Evolutionary conservation across 2,888 invertebrate species (phyloP).

Genomic region (Rutpela maculata): DNA sequence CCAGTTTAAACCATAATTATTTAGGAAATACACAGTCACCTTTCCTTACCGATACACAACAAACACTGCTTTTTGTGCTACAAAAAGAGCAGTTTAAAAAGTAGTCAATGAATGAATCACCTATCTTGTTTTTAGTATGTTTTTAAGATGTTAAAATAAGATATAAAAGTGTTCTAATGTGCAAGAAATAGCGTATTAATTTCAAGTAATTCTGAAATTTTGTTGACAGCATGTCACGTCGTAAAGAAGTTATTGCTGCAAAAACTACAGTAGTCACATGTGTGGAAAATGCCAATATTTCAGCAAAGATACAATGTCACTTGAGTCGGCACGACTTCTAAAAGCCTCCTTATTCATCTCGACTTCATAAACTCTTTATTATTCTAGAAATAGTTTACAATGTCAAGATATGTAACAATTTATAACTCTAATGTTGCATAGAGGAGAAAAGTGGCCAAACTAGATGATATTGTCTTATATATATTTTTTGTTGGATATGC

Average conservation of each 20-base stretch:
- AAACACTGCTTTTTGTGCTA: neutral
- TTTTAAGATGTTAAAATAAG: constrained; percentile 8
- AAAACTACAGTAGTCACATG: constrained; percentile 57
- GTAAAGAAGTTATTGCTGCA: constrained; percentile 50
- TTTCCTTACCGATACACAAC: neutral
- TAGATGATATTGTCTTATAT: neutral
- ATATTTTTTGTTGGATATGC: no score
- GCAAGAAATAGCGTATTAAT: neutral
- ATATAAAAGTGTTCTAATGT: neutral
- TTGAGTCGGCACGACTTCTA: constrained; percentile 54
- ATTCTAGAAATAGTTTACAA: constrained; percentile 37
- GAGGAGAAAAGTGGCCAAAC: neutral
- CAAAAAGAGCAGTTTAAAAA: constrained; percentile 10
- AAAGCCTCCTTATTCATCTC: constrained; percentile 53
- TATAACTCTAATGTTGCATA: constrained; percentile 26
- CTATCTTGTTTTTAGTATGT: neutral
- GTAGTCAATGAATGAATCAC: neutral
- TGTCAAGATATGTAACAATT: constrained; percentile 23
- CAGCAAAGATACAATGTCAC: constrained; percentile 60
- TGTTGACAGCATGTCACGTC: constrained; percentile 43
- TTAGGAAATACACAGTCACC: neutral
- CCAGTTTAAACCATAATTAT: neutral
- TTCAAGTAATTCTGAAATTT: constrained; percentile 14
- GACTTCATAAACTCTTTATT: constrained; percentile 50
- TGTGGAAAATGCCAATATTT: constrained; percentile 61